Base-by-base conservation (phyloP, 2,797 vertebrate species). In the Vultur gryphus region DNA sequence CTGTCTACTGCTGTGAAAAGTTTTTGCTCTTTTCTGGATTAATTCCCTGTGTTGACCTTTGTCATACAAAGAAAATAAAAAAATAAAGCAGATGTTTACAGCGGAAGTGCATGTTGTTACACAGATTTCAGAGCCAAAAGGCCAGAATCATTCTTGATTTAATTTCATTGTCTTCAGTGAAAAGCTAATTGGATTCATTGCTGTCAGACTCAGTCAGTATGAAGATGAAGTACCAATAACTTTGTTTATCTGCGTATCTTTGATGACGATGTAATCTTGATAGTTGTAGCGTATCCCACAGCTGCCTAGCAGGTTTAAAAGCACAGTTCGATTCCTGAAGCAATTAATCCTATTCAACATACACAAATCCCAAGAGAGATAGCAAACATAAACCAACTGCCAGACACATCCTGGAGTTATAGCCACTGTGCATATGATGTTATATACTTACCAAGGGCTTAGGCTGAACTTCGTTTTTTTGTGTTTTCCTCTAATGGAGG, bases 21-120 rank as follows among this genome's bases (percentile, higher is more conserved):
- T 31, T 84, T 84, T 86, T 87, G 13, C n/a, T 91, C 31, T 79
- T 93, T 87, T 91, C 58, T 84, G 80, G 14, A 89, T 84, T 59
- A 62, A 84, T 46, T 90, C 21, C 35, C 26, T 62, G 3, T 82
- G 43, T 46, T 94, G 71, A 67, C 28, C 62, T 90, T 79, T 92
- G 51, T 59, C 70, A 80, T 83, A 90, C 48, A 90, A 91, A 89
- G 71, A 87, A 90, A 96, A 91, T 57, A 37, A 64, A 84, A 64
- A 89, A 23, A 24, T 13, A 51, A 90, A 87, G 33, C 51, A 94
- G 85, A 77, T 70, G 25, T 80, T 87, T 87, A 46, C 69, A 78
- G 52, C 2, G 5, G 59, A 93, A 92, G 57, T 2, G 13, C 51
- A n/a, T 54, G 52, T 43, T 90, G 24, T 80, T 89, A 25, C 41